A percentile compares a stretch with the other conserved stretches of the same genome.
Conservation (phyloP, 1,140 invertebrate species). For the Sitobion miscanthi region DNA sequence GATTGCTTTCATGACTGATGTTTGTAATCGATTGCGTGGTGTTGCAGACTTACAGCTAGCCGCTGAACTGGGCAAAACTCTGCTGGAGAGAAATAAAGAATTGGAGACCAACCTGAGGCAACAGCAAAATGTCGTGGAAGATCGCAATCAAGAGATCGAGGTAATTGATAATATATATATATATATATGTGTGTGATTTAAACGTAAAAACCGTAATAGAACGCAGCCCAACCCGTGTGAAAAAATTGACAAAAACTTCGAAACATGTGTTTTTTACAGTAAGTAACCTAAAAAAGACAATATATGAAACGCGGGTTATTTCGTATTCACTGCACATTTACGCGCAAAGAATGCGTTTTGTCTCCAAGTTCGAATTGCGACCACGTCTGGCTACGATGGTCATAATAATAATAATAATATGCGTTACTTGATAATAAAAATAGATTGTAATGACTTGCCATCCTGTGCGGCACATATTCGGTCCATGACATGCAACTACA, state of each 20-base stretch:
- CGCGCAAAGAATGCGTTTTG: background rate
- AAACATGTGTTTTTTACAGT: background rate
- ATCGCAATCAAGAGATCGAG: slow-evolving; percentile 90
- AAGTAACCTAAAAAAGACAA: slow-evolving; percentile 39
- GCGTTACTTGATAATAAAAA: slow-evolving; percentile 17
- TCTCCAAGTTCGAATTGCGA: background rate
- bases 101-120: slow-evolving; percentile 82
- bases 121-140: slow-evolving; percentile 83
- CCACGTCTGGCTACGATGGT: background rate
- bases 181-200: background rate
- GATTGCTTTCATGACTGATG: slow-evolving; percentile 11
- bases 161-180: slow-evolving; percentile 65
- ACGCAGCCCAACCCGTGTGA: background rate
- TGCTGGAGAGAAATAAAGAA: slow-evolving; percentile 91
- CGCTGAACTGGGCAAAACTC: slow-evolving; percentile 90
- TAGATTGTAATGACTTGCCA: slow-evolving; percentile 17
- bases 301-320: background rate
- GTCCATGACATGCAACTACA: background rate
- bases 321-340: background rate
- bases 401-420: background rate
- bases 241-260: background rate
- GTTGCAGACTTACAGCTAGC: slow-evolving; percentile 90
- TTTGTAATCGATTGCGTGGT: slow-evolving; percentile 53
- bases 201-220: background rate
- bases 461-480: background rate